Base-by-base conservation (phyloP, 1,140 invertebrate genomes). In the Halesus radiatus region DNA sequence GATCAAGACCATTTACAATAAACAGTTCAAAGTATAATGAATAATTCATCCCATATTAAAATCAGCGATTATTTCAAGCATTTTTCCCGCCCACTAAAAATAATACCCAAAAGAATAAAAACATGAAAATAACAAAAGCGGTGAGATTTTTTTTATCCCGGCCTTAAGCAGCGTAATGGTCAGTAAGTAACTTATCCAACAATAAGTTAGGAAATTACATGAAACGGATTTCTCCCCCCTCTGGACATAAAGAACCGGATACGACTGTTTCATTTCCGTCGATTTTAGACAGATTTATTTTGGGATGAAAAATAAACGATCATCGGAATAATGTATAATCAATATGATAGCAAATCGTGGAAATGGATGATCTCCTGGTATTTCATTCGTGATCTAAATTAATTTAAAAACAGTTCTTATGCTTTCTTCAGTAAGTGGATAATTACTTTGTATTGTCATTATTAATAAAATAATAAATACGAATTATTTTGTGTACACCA, bases 221-320 rank as follows among this genome's bases (percentile, higher is more conserved):
- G 64, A 32, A 37, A 68, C 32, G 32, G 16, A 37, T 68, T 60
- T n/a, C 29, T 18, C 32, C 26, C n/a, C 29, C 29, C 20, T 20
- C 50, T 18, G 16, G 18, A 45, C 7, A 68, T 68, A 68, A 68
- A 68, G 32, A 68, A 68, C 64, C 64, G 64, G 64, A 37, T 50
- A 68, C 37, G 64, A 50, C 32, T 68, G 37, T 68, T 68, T 68
- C 64, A 68, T 68, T 68, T 68, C 64, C 64, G 64, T 68, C 32
- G 64, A 68, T 68, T 68, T n/a, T 29, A 26, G 23, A 68, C 64
- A 68, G 64, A 68, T 68, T 68, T 68, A 68, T 68, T 32, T 10
- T 32, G 16, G 18, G 29, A 32, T 20, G 16, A 50, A 68, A 68
- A 60, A 60, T 23, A 10, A 22, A 23, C 58, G 20, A 60, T 60